Evolutionary conservation across 2,888 invertebrate genomes (phyloP).

Genomic region (Boloria selene): DNA sequence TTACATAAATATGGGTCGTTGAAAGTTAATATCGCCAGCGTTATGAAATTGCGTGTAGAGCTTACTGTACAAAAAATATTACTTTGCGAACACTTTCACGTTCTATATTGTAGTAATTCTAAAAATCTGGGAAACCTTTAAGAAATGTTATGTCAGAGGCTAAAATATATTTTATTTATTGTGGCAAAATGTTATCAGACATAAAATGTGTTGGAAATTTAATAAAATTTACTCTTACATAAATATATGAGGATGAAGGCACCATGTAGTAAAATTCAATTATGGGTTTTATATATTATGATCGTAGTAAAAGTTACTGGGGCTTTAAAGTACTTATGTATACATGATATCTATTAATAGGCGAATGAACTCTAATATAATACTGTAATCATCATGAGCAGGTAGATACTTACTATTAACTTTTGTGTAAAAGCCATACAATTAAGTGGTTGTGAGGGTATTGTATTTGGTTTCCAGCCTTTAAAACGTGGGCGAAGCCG

Average conservation of each 20-base stretch:
- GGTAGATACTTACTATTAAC: neutral
- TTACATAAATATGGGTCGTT: conserved; percentile 60
- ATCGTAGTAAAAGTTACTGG: conserved; percentile 8
- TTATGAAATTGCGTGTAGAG: conserved; percentile 31
- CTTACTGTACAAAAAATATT: conserved; percentile 10
- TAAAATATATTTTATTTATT: no score
- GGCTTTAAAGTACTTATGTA: neutral
- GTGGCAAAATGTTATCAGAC: no score
- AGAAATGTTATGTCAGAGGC: no score
- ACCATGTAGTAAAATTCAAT: no score
- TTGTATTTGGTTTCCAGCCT: no score
- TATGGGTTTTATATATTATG: neutral
- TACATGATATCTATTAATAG: conserved; percentile 6
- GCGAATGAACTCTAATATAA: conserved; percentile 15
- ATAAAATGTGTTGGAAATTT: no score
- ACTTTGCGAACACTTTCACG: conserved; percentile 7
- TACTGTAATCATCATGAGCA: conserved; percentile 3
- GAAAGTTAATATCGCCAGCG: conserved; percentile 52
- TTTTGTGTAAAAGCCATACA: no score
- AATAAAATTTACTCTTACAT: no score
- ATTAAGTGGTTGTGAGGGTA: no score
- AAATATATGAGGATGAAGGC: no score
- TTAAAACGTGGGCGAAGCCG: no score
- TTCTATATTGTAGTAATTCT: neutral
- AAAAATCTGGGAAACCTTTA: neutral